A percentile compares a stretch with the other conserved stretches of the same genome.
Conservation (phyloP, 2,888 invertebrate genomes). For the Himalopsyche tibetana region DNA sequence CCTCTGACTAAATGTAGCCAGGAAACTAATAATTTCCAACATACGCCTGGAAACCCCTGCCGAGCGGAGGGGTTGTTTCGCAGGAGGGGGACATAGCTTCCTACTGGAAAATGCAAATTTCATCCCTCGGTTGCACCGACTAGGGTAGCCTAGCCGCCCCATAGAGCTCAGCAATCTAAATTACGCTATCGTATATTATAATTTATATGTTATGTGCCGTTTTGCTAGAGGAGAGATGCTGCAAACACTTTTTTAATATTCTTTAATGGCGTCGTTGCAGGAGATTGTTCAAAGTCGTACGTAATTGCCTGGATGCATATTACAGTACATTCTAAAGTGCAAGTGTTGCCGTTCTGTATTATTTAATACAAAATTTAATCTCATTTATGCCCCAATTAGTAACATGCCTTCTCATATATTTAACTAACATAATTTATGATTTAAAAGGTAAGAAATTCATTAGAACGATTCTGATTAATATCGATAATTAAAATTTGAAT, state of each 20-base stretch:
- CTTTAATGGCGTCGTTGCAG: slow-evolving; percentile 18
- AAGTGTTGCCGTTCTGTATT: background rate
- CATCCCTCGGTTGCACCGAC: slow-evolving; percentile 68
- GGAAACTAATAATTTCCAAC: slow-evolving; percentile 67
- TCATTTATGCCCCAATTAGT: background rate
- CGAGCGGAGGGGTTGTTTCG: slow-evolving; percentile 51
- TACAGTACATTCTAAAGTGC: background rate
- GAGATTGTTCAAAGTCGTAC: background rate
- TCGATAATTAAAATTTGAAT: too few species aligned
- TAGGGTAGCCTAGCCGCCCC: slow-evolving; percentile 56
- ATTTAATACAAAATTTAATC: background rate
- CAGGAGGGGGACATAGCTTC: slow-evolving; percentile 41
- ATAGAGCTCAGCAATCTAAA: slow-evolving; percentile 67
- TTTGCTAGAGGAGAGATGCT: slow-evolving; percentile 51
- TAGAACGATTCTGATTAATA: too few species aligned
- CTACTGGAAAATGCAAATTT: slow-evolving; percentile 66
- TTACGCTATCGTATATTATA: slow-evolving; percentile 64
- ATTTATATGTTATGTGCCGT: slow-evolving; percentile 63
- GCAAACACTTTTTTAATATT: slow-evolving; percentile 58
- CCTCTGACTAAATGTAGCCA: slow-evolving; percentile 60
- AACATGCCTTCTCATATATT: background rate
- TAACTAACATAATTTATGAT: background rate
- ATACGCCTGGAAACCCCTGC: slow-evolving; percentile 65
- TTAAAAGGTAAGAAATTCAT: too few species aligned
- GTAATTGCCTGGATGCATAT: slow-evolving; percentile 21